Percentiles rank a stretch among this genome's conserved stretches.
phyloP scores from a whole-genome alignment of 2,888 invertebrate genomes.

The Morpho deidamia region DNA sequence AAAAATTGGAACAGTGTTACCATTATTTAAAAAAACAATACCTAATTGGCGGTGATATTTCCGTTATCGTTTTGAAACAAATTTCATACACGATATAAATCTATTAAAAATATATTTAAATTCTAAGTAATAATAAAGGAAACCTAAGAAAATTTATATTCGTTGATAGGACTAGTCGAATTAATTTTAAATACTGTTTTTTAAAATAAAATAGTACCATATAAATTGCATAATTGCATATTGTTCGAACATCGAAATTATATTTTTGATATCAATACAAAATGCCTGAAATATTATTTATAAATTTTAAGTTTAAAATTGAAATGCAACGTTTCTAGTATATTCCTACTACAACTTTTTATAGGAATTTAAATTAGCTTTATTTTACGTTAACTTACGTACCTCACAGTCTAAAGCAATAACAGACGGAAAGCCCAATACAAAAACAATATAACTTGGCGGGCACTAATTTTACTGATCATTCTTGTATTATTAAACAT shows the following conservation, averaged over 20 bases:
- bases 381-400: not conserved
- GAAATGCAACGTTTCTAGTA: not conserved
- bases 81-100: too few species aligned
- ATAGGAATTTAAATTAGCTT: conserved; percentile 2
- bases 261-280: not conserved
- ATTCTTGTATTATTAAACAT: too few species aligned
- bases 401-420: not conserved
- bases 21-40: too few species aligned
- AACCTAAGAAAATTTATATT: conserved; percentile 18
- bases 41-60: too few species aligned
- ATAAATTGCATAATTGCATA: conserved; percentile 17
- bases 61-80: too few species aligned
- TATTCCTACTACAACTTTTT: not conserved
- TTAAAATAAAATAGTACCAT: conserved; percentile 16
- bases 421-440: too few species aligned
- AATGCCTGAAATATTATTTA: conserved; percentile 4
- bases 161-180: conserved; percentile 39
- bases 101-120: too few species aligned
- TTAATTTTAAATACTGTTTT: conserved; percentile 28
- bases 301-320: not conserved
- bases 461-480: too few species aligned
- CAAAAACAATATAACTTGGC: too few species aligned
- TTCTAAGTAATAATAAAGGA: not conserved
- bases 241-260: conserved; percentile 12
- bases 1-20: too few species aligned